Evolutionary conservation across 2,113 vertebrate species (phyloP).

Genomic region (Carollia perspicillata): DNA sequence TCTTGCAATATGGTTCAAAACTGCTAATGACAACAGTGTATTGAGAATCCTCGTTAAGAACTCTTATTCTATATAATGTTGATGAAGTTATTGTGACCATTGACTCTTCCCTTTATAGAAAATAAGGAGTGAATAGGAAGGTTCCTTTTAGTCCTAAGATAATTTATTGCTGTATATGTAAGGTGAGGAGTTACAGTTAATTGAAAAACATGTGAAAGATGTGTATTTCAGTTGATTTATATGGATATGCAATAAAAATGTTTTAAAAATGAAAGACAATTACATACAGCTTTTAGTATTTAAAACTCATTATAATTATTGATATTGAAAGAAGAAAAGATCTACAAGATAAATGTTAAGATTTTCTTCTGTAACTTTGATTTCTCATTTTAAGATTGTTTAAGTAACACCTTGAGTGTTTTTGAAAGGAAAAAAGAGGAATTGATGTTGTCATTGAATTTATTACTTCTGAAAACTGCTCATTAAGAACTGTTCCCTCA

Average conservation of each 20-base stretch:
- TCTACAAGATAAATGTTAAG: not conserved
- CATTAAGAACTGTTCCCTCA: not conserved
- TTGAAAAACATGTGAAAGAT: not conserved
- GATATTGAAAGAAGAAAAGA: not conserved
- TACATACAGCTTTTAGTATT: not conserved
- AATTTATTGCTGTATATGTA: not conserved
- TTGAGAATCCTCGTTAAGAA: not conserved
- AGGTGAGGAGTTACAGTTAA: not conserved
- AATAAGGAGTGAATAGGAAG: not conserved
- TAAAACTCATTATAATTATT: not conserved
- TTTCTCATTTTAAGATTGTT: conserved; percentile 23
- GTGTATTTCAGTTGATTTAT: not conserved
- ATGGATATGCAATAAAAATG: not conserved
- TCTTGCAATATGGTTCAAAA: not conserved
- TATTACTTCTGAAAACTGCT: not conserved
- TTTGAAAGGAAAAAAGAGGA: not conserved
- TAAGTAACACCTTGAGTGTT: conserved; percentile 23
- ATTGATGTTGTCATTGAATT: conserved; percentile 33
- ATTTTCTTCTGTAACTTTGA: conserved; percentile 2
- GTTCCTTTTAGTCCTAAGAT: not conserved
- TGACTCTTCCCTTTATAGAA: not conserved
- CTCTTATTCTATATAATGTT: not conserved
- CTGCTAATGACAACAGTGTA: not conserved
- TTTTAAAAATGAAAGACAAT: not conserved
- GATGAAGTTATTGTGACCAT: not conserved